Evolutionary conservation across 1,140 invertebrate genomes (phyloP).

Genomic region (Aphaenogaster ashmeadi): DNA sequence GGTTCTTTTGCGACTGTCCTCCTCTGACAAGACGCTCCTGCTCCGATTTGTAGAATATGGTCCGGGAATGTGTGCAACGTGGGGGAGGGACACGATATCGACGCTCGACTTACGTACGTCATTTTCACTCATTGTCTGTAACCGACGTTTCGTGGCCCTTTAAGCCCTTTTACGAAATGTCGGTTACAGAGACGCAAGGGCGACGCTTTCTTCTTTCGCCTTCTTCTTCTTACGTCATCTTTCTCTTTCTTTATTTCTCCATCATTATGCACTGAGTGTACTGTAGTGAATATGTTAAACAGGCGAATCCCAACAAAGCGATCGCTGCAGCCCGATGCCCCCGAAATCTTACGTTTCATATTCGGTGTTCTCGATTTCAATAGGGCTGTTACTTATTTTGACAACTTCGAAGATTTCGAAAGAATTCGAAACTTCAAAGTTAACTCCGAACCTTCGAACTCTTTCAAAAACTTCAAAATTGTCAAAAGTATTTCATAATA

Average conservation of each 20-base stretch:
- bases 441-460: too few species aligned
- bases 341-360: slow-evolving; percentile 3
- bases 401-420: too few species aligned
- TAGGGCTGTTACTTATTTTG: too few species aligned
- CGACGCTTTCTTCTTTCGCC: background rate
- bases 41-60: background rate
- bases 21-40: background rate
- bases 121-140: too few species aligned
- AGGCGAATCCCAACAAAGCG: background rate
- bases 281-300: background rate
- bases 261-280: background rate
- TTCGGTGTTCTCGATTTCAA: too few species aligned
- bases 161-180: too few species aligned
- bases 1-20: background rate
- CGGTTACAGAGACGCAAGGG: too few species aligned
- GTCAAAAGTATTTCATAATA: too few species aligned
- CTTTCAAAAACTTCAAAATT: too few species aligned
- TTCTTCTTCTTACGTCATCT: background rate
- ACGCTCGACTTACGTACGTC: background rate
- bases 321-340: background rate
- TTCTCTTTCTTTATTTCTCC: too few species aligned
- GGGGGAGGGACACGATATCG: background rate
- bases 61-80: background rate
- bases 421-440: too few species aligned
- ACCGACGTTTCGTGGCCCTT: too few species aligned